Conservation (phyloP, 2,888 invertebrate species). For the Hirtodrosophila trivittata region DNA sequence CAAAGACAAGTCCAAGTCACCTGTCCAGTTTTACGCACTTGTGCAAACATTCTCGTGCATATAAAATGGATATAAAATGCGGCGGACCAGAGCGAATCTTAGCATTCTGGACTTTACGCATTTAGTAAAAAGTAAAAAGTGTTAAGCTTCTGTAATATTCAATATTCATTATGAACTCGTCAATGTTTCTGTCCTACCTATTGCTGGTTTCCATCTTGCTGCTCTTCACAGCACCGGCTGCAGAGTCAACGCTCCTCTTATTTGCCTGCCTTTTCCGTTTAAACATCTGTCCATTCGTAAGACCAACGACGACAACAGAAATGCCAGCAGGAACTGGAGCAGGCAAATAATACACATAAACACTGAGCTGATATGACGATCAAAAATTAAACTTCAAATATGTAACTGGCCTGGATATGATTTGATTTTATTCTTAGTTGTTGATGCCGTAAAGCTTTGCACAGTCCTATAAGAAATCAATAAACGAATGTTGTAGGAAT, state of each 20-base stretch:
- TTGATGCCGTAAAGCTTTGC: too few species aligned
- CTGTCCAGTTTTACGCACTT: conserved; percentile 23
- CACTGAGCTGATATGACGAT: too few species aligned
- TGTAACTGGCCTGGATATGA: too few species aligned
- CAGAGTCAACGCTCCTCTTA: conserved; percentile 45
- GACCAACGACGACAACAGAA: conserved; percentile 37
- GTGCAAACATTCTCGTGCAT: conserved; percentile 36
- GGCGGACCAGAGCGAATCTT: not conserved
- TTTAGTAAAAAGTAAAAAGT: too few species aligned
- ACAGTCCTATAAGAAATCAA: too few species aligned
- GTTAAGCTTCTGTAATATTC: not conserved
- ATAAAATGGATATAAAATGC: conserved; percentile 20
- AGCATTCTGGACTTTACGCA: conserved; percentile 15
- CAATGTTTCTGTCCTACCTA: conserved; percentile 18
- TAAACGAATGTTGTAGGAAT: too few species aligned
- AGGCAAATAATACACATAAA: not conserved
- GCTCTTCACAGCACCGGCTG: conserved; percentile 19
- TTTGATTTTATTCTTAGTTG: too few species aligned
- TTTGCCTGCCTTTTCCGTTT: conserved; percentile 44
- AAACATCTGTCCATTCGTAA: conserved; percentile 52
- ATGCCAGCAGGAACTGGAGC: too few species aligned
- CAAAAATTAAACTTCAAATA: too few species aligned
- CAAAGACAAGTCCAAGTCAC: conserved; percentile 40
- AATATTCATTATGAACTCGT: conserved; percentile 40
- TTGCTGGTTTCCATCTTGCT: conserved; percentile 41